Evolutionary conservation across 2,113 vertebrate species (phyloP).

Genomic region (Amphiprion percula): DNA sequence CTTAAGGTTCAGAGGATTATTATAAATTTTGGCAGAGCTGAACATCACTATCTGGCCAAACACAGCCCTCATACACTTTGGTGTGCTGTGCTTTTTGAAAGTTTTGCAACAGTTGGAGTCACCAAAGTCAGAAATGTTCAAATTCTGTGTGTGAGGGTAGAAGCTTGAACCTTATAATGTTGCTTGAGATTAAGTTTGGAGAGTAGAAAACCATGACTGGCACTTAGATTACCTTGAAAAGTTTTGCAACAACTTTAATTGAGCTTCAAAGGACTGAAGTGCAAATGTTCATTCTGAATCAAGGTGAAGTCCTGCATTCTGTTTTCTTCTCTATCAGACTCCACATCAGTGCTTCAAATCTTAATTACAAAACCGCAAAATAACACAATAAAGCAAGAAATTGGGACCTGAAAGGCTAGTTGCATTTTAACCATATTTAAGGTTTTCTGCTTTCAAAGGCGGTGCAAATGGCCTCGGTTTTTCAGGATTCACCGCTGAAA

Average conservation of each 20-base stretch:
- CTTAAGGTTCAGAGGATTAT: no score
- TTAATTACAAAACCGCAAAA: neutral
- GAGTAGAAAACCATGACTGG: slow-evolving; percentile 4
- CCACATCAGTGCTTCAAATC: no score
- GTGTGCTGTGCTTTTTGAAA: neutral
- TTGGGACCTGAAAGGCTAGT: neutral
- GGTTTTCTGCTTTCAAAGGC: no score
- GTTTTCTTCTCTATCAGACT: neutral
- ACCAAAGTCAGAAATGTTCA: neutral
- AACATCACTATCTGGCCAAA: no score
- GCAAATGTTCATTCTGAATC: neutral
- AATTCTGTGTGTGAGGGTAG: neutral
- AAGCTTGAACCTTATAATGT: slow-evolving; percentile 1
- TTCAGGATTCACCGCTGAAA: no score
- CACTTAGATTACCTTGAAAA: slow-evolving; percentile 7
- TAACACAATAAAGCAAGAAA: neutral
- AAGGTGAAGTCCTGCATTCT: neutral
- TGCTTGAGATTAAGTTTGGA: neutral
- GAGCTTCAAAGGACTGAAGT: neutral
- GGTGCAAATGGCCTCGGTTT: no score
- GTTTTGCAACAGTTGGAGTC: neutral
- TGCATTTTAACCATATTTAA: no score
- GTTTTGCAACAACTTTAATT: slow-evolving; percentile 3
- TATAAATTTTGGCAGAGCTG: no score
- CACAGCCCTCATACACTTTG: no score